Percentiles rank a stretch among this genome's conserved stretches.
Conservation (phyloP, 2,797 vertebrate species). For the Squalus acanthias region DNA sequence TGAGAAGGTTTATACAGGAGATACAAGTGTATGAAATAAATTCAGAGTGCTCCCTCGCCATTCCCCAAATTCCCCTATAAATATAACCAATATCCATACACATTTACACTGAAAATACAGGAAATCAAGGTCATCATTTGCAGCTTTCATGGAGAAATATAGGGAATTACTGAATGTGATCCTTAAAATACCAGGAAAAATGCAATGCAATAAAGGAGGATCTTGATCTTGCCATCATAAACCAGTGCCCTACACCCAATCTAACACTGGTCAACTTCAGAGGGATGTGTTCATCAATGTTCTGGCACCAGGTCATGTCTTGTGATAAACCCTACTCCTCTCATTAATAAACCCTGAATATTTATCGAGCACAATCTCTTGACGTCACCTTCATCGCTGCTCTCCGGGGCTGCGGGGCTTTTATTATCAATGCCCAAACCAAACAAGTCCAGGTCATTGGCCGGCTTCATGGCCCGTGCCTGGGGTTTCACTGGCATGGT, state of each 20-base stretch:
- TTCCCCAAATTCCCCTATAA: not conserved
- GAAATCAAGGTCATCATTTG: not conserved
- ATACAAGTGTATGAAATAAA: not conserved
- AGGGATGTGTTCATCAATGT: not conserved
- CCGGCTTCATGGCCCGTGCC: slow-evolving; percentile 67
- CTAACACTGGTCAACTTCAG: slow-evolving; percentile 42
- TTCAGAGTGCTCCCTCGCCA: not conserved
- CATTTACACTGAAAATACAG: not conserved
- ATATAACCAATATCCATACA: not conserved
- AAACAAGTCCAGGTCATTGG: slow-evolving; percentile 78
- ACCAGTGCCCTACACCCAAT: slow-evolving; percentile 18
- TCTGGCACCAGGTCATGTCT: slow-evolving; percentile 39
- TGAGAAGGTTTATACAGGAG: too few relatives aligned
- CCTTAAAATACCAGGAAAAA: not conserved
- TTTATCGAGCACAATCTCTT: slow-evolving; percentile 20
- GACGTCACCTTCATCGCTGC: slow-evolving; percentile 75
- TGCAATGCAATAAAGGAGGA: not conserved
- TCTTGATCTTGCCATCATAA: not conserved
- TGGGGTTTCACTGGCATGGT: slow-evolving; percentile 58
- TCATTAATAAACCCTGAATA: slow-evolving; percentile 5
- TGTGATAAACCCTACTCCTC: slow-evolving; percentile 35
- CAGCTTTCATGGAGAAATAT: not conserved
- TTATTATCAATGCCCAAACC: slow-evolving; percentile 77
- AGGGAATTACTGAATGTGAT: not conserved
- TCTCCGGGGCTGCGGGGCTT: slow-evolving; percentile 60